A percentile compares a stretch with the other conserved stretches of the same genome.
These are phyloP conservation scores for Perizoma flavofasciatum DNA, from an alignment of 2,888 invertebrate genomes.

Conservation along the genomic window DNA sequence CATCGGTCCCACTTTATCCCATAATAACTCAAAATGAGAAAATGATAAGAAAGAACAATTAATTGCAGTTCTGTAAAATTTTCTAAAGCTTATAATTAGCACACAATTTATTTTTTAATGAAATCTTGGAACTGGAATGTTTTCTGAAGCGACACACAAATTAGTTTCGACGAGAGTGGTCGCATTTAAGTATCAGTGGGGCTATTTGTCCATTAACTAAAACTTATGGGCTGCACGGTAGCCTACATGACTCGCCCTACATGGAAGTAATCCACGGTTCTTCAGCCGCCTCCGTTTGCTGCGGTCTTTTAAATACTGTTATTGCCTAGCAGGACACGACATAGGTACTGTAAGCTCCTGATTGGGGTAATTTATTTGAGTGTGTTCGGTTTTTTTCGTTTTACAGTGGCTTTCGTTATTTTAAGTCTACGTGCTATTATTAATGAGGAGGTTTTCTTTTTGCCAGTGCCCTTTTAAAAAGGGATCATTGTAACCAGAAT, in stretches of 20 bases:
- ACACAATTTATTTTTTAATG: not conserved
- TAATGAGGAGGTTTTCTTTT: not conserved
- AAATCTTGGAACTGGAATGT: slow-evolving; percentile 10
- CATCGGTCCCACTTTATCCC: too few species aligned
- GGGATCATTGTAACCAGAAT: too few species aligned
- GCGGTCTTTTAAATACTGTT: slow-evolving; percentile 23
- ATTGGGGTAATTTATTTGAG: slow-evolving; percentile 28
- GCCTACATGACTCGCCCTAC: slow-evolving; percentile 39
- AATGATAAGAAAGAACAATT: too few species aligned
- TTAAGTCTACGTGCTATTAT: slow-evolving; percentile 1
- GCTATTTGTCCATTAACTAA: slow-evolving; percentile 52
- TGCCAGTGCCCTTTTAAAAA: too few species aligned
- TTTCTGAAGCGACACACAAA: slow-evolving; percentile 18
- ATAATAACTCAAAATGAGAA: too few species aligned
- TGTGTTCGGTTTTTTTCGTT: slow-evolving; percentile 2
- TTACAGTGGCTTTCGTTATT: slow-evolving; percentile 7
- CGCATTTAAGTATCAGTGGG: slow-evolving; percentile 38
- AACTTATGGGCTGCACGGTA: slow-evolving; percentile 46
- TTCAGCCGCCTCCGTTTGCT: slow-evolving; percentile 20
- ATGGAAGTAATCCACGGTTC: slow-evolving; percentile 35
- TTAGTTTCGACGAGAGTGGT: slow-evolving; percentile 20
- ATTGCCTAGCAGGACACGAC: slow-evolving; percentile 16
- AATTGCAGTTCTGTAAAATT: too few species aligned
- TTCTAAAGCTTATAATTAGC: not conserved
- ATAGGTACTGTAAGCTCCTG: slow-evolving; percentile 15